Base-by-base conservation (phyloP, 64 coral and sea anemone species). In the Stichodactyla helianthus region DNA sequence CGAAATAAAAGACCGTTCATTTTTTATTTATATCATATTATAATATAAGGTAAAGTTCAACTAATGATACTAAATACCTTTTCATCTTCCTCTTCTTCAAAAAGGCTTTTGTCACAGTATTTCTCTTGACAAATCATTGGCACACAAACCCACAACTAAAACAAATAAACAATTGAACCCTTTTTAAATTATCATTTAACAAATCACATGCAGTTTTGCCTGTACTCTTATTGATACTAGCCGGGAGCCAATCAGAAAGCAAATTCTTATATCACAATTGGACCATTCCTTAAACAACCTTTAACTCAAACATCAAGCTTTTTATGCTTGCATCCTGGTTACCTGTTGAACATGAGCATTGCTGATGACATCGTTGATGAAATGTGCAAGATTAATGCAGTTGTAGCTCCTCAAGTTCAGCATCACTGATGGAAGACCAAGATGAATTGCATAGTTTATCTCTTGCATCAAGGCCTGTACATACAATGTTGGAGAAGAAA, bases 301-400 rank as follows among this genome's bases (percentile, higher is more conserved):
- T 44, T 44, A 44, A 44, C 35, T 44, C 35, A 44, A 44, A 44
- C 4, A 44, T 44, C 35, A 44, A 44, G 35, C 35, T 11, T 58
- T 58, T 11, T 4, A 58, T 4, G 0, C 14, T 58, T 58, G 55
- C 14, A 50, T 67, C n/a, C 14, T 58, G 55, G 23, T 26, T 83
- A 98, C 96, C 96, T 98, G 96, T 23, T 95, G 96, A 52, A 98
- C 88, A 59, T 98, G 96, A 17, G 90, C 87, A 77, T 93, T 89
- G 78, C 54, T 89, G 62, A 92, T 77, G 86, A 94, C 89, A 78
- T 91, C 83, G 25, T 89, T 98, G 76, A 98, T 86, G 60, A 87
- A 87, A 5, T 89, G 93, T 20, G 96, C 93, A 56, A 98, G 88
- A 51, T 98, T 98, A 4, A 82, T 84, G 77, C 92, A 94, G 28